Conservation (phyloP, 2,888 invertebrate genomes). For the Celastrina argiolus region DNA sequence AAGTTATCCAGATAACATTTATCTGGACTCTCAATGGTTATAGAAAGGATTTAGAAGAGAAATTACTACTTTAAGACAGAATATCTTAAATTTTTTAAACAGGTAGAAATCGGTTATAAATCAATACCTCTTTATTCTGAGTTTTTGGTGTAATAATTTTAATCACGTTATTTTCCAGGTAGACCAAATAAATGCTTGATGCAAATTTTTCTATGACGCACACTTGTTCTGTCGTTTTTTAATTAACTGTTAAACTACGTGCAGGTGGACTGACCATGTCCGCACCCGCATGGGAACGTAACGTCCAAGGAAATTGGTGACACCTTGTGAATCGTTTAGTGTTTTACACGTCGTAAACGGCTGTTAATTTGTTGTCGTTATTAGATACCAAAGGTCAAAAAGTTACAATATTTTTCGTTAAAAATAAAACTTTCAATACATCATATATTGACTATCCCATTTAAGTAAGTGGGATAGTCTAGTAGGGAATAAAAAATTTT, state of each 20-base stretch:
- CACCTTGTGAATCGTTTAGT: slow-evolving; percentile 12
- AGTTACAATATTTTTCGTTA: too few relatives aligned
- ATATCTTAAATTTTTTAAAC: too few relatives aligned
- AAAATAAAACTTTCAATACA: too few relatives aligned
- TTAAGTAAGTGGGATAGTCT: too few relatives aligned
- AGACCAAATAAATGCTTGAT: too few relatives aligned
- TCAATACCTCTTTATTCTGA: too few relatives aligned
- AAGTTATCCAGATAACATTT: slow-evolving; percentile 29
- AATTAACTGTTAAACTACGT: background rate
- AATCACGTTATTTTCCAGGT: too few relatives aligned
- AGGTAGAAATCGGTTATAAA: too few relatives aligned
- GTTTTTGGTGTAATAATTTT: too few relatives aligned
- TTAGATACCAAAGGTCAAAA: background rate
- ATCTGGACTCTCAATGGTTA: background rate
- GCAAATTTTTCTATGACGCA: background rate
- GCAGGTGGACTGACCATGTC: slow-evolving; percentile 26
- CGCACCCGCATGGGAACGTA: slow-evolving; percentile 31
- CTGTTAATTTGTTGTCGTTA: background rate
- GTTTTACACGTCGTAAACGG: slow-evolving; percentile 9
- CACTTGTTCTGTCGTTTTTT: background rate
- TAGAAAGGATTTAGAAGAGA: slow-evolving; percentile 14
- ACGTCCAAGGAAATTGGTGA: slow-evolving; percentile 22
- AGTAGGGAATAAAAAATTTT: too few relatives aligned
- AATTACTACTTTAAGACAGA: too few relatives aligned
- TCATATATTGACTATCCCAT: too few relatives aligned